Percentiles rank a stretch among this genome's conserved stretches.
These are phyloP conservation scores for Chymomyza costata DNA, from an alignment of 1,140 invertebrate species.

Conservation along the genomic window DNA sequence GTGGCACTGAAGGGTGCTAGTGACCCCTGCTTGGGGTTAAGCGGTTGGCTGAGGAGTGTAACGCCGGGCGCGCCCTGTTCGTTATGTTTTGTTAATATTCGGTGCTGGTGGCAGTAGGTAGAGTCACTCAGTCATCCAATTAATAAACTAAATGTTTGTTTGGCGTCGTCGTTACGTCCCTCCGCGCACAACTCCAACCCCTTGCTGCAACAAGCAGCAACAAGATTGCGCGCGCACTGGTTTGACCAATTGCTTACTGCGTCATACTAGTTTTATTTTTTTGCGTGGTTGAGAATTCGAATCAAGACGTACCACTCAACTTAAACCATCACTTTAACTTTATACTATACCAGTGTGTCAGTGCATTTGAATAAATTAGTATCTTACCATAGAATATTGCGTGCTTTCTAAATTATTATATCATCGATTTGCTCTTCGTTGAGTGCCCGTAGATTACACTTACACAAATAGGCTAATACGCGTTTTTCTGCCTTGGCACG, in stretches of 20 bases:
- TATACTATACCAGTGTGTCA: background rate
- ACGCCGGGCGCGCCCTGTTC: conserved; percentile 24
- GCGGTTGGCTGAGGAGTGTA: conserved; percentile 15
- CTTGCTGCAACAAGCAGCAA: conserved; percentile 11
- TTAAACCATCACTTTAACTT: too few species aligned
- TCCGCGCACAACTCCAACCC: background rate
- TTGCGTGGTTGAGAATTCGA: conserved; percentile 38
- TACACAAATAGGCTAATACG: conserved; percentile 58
- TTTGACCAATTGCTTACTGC: conserved; percentile 58
- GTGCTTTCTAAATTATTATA: conserved; percentile 43
- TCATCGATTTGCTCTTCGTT: conserved; percentile 62
- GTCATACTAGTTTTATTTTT: conserved; percentile 52
- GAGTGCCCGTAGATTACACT: conserved; percentile 54
- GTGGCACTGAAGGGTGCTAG: conserved; percentile 6
- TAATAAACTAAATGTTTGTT: conserved; percentile 71
- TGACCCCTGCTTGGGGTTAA: conserved; percentile 20
- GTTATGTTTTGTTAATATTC: conserved; percentile 32
- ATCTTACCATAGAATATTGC: background rate
- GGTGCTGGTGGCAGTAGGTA: conserved; percentile 9
- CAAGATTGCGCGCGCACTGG: conserved; percentile 67
- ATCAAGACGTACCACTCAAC: conserved; percentile 14
- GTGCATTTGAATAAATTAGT: background rate
- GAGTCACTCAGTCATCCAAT: conserved; percentile 62
- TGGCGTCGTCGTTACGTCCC: conserved; percentile 53
- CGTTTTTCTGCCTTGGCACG: conserved; percentile 57